Evolutionary conservation across 2,797 vertebrate genomes (phyloP).

Genomic region (Silurus aristotelis): DNA sequence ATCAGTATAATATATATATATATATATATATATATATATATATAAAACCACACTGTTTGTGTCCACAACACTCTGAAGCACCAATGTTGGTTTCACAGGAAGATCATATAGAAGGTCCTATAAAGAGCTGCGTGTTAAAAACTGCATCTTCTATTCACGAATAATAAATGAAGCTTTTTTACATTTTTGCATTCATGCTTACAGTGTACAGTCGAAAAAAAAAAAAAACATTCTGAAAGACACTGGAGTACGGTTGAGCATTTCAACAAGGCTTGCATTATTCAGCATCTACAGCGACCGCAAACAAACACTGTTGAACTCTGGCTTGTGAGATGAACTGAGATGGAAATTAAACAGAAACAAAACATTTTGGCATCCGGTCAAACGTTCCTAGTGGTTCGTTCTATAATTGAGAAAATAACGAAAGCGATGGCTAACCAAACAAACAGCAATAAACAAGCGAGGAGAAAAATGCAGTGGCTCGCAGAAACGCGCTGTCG

Average conservation of each 20-base stretch:
- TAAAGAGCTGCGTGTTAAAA: neutral
- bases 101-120: too few relatives aligned
- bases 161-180: neutral
- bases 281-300: constrained; percentile 1
- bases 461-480: neutral
- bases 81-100: neutral
- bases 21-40: too few relatives aligned
- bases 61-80: neutral
- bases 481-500: constrained; percentile 48
- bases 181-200: too few relatives aligned
- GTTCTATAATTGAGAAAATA: constrained; percentile 30
- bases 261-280: constrained; percentile 38
- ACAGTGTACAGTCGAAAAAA: neutral
- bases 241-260: neutral
- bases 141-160: too few relatives aligned
- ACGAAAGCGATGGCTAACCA: constrained; percentile 42
- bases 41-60: neutral
- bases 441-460: constrained; percentile 23
- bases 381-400: constrained; percentile 52
- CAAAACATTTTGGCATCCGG: constrained; percentile 56
- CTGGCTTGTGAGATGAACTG: constrained; percentile 50
- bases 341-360: constrained; percentile 43
- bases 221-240: neutral
- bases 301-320: constrained; percentile 21
- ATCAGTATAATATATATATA: too few relatives aligned